phyloP scores from a whole-genome alignment of 2,888 invertebrate species.

The Nudaria mundana region DNA sequence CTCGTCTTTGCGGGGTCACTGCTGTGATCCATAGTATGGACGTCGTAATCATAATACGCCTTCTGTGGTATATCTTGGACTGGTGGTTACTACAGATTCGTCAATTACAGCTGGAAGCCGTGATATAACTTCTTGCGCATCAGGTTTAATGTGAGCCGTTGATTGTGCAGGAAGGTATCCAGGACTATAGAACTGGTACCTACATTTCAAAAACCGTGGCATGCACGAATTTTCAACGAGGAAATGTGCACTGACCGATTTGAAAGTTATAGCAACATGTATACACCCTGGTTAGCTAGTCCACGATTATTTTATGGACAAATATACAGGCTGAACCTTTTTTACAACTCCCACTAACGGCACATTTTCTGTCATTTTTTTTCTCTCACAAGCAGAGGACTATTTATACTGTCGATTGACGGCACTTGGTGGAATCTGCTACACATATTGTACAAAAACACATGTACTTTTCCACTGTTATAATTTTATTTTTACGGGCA shows the following conservation, averaged over 20 bases:
- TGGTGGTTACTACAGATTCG: conserved; percentile 24
- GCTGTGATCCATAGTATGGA: too few species aligned
- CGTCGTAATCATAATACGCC: not conserved
- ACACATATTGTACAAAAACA: too few species aligned
- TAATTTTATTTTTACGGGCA: too few species aligned
- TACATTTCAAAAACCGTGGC: conserved; percentile 62
- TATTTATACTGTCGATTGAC: too few species aligned
- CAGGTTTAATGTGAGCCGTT: conserved; percentile 41
- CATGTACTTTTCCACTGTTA: too few species aligned
- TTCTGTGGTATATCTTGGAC: not conserved
- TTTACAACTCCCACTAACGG: conserved; percentile 53
- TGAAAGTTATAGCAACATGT: conserved; percentile 63
- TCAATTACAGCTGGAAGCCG: conserved; percentile 33
- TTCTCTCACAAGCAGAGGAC: too few species aligned
- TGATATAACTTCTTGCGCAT: conserved; percentile 7
- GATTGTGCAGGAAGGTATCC: conserved; percentile 51
- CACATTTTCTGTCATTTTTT: conserved; percentile 40
- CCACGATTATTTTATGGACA: conserved; percentile 48
- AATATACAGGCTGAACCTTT: conserved; percentile 50
- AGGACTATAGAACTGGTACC: conserved; percentile 50
- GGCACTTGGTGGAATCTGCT: too few species aligned
- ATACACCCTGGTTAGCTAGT: conserved; percentile 49
- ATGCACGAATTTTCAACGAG: conserved; percentile 60
- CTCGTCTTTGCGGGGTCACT: too few species aligned
- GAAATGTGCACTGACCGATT: conserved; percentile 45